Conservation (phyloP, 2,888 invertebrate genomes). For the Tridacna crocea region DNA sequence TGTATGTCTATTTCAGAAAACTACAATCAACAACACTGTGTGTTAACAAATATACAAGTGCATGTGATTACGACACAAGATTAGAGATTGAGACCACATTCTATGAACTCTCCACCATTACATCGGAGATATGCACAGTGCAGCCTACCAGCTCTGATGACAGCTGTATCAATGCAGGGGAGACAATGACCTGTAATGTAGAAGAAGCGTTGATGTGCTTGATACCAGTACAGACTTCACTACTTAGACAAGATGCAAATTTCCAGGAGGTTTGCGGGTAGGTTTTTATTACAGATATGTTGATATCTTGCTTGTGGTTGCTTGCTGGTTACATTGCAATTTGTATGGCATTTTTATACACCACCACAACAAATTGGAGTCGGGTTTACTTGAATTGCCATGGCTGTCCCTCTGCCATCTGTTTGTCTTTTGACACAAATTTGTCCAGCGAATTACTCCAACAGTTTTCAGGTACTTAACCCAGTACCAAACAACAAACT, state of each 20-base stretch:
- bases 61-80: slow-evolving; percentile 43
- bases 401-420: no score
- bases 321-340: no score
- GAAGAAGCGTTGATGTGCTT: slow-evolving; percentile 46
- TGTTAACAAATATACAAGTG: slow-evolving; percentile 49
- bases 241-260: slow-evolving; percentile 27
- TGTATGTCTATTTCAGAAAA: slow-evolving; percentile 23
- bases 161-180: slow-evolving; percentile 40
- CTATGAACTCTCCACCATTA: slow-evolving; percentile 28
- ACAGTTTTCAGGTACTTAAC: no score
- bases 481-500: no score
- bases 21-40: slow-evolving; percentile 38
- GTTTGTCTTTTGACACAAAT: no score
- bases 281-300: not conserved
- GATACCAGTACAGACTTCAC: slow-evolving; percentile 36
- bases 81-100: slow-evolving; percentile 33
- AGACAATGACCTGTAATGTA: slow-evolving; percentile 36
- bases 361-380: no score
- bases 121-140: slow-evolving; percentile 30
- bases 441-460: no score
- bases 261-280: slow-evolving; percentile 41
- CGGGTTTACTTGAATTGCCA: no score
- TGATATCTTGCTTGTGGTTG: not conserved
- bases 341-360: no score
- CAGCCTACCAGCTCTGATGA: slow-evolving; percentile 19